Evolutionary conservation across 1,140 invertebrate genomes (phyloP), one percentile per base, ranked within the genome.

Genomic region (Drosophila punjabiensis): DNA sequence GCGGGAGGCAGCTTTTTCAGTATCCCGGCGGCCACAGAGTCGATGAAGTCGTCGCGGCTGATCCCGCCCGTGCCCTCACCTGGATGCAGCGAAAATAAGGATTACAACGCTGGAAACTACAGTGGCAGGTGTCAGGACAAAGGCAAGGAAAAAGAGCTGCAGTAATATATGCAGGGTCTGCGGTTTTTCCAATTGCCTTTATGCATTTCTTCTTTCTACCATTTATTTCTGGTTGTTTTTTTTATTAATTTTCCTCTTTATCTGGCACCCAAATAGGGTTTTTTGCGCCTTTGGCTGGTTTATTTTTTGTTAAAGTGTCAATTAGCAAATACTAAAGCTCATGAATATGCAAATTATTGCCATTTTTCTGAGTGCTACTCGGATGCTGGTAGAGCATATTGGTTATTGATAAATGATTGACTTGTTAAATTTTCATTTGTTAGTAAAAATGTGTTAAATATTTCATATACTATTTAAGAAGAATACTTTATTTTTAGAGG

Each of bases 31-130:
- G 97, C 97, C 37, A 97, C 95, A 61, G 94, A 95, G 82, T 97
- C 96, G 64, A 98, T 97, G 86, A 97, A 97, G 68, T 98, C 96
- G 69, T 98, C 97, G 75, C 96, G 95, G 61, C 95, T 96, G 66
- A 96, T 94, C 13, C 95, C 95, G 30, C 94, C 94, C 4, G 94
- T 94, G 41, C 91, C 91, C 68, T 93, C 92, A 50, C 92, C 92
- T 92, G 69, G 45, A 45, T 37, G n/a, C 13, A 41, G 35, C 47
- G 41, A 39, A 48, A 53, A 48, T 3, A 43, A 11, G 52, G 59
- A 67, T 71, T 81, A 58, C 14, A 28, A 7, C 14, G 37, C 48
- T 52, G 64, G 64, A 39, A 39, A 39, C 37, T 16, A 13, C 37
- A 24, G 24, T 59, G 70, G 35, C 20, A 33, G 52, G 53, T 56